These are phyloP conservation scores for Pachliopta kotzebuea DNA, from an alignment of 2,888 invertebrate species.

Conservation along the genomic window DNA sequence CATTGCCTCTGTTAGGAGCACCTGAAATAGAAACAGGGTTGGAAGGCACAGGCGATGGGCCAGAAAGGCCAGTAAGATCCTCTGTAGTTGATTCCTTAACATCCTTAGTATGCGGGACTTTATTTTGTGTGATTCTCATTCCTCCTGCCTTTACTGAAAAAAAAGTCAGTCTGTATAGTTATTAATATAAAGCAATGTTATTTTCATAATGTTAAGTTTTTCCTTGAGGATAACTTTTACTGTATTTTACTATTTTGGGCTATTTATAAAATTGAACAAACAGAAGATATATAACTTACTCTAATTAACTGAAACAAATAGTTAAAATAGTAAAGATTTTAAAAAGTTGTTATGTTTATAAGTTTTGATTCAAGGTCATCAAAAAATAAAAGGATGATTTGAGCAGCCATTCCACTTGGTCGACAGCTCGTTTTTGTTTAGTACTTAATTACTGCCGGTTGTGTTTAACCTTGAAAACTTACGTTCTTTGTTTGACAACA, in stretches of 20 bases:
- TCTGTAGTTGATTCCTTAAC: constrained; percentile 83
- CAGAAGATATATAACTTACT: neutral
- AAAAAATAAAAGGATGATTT: neutral
- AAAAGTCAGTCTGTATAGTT: neutral
- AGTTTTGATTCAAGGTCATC: neutral
- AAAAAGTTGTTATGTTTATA: neutral
- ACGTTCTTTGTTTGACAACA: constrained; percentile 53
- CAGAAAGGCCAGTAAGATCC: constrained; percentile 86
- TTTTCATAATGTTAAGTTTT: too few relatives aligned
- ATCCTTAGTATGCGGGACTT: constrained; percentile 84
- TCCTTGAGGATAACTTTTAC: neutral
- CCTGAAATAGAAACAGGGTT: constrained; percentile 89
- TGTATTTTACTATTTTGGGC: neutral
- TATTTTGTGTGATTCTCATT: constrained; percentile 95
- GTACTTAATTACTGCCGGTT: constrained; percentile 9
- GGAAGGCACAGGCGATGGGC: constrained; percentile 87
- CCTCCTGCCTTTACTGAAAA: constrained; percentile 92
- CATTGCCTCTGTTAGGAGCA: constrained; percentile 89
- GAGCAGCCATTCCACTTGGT: neutral
- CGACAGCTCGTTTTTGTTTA: neutral
- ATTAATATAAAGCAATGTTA: too few relatives aligned
- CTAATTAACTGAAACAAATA: neutral
- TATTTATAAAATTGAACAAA: neutral
- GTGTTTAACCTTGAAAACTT: constrained; percentile 47
- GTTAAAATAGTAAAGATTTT: neutral